These are phyloP conservation scores for Falcaria lacertinaria DNA, from an alignment of 2,888 invertebrate species.

Conservation along the genomic window DNA sequence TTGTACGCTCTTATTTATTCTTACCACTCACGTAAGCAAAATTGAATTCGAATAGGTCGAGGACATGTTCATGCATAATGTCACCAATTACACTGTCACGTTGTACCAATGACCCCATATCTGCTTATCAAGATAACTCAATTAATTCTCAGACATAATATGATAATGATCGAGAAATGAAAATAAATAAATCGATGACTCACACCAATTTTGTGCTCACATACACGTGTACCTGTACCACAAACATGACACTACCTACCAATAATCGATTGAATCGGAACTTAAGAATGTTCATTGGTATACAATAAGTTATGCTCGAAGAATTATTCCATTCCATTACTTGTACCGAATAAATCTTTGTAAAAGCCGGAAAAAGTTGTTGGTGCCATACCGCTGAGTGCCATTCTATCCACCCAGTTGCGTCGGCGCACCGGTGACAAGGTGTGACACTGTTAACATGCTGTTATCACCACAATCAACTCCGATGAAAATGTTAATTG, in stretches of 20 bases:
- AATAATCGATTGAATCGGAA: too few relatives aligned
- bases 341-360: neutral
- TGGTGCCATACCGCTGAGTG: conserved; percentile 3
- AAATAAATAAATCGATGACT: too few relatives aligned
- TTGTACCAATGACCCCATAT: conserved; percentile 19
- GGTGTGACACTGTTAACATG: conserved; percentile 51
- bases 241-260: too few relatives aligned
- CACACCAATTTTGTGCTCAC: too few relatives aligned
- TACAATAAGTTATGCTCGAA: too few relatives aligned
- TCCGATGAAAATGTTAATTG: conserved; percentile 61
- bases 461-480: conserved; percentile 49
- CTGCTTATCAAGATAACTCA: conserved; percentile 20
- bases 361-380: neutral
- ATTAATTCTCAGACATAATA: conserved; percentile 16
- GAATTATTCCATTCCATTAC: neutral
- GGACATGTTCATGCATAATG: conserved; percentile 44
- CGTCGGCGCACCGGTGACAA: conserved; percentile 31
- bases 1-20: conserved; percentile 72
- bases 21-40: conserved; percentile 76
- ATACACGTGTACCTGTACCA: too few relatives aligned
- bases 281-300: neutral
- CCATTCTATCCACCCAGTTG: conserved; percentile 4
- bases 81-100: conserved; percentile 25
- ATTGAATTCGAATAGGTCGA: conserved; percentile 66
- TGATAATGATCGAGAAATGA: too few relatives aligned